Evolutionary conservation across 2,113 vertebrate genomes (phyloP).

Genomic region (Ceratotherium simum): DNA sequence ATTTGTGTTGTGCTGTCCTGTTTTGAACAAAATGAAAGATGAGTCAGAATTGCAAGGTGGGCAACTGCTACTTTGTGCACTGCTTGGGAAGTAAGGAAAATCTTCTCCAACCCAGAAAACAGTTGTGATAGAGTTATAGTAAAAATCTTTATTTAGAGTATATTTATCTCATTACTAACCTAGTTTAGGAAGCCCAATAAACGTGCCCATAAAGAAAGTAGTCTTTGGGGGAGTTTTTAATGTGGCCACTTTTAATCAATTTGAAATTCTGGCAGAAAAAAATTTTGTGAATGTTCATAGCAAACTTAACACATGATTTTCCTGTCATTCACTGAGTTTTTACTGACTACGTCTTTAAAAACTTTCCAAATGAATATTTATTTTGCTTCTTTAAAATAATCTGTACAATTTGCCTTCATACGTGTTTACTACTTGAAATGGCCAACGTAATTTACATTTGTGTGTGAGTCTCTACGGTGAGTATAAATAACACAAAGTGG

Average conservation of each 20-base stretch:
- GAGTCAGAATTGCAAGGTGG: background rate
- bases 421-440: background rate
- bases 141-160: background rate
- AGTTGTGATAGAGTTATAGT: background rate
- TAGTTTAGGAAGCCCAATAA: conserved; percentile 23
- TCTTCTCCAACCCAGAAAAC: background rate
- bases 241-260: background rate
- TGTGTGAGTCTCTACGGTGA: background rate
- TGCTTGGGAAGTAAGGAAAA: background rate
- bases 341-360: background rate
- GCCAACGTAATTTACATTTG: background rate
- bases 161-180: background rate
- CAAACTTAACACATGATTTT: background rate
- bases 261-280: conserved; percentile 25
- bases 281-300: background rate
- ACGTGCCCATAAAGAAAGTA: background rate
- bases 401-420: background rate
- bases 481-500: background rate
- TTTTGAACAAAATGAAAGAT: background rate
- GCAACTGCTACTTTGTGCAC: accelerated
- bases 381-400: conserved; percentile 13
- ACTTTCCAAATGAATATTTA: background rate
- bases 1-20: background rate
- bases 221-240: background rate
- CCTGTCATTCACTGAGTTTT: background rate